Percentiles rank a stretch among this genome's conserved stretches.
Evolutionary conservation across 2,797 vertebrate species (phyloP).

Genomic region (Sarcophilus harrisii): DNA sequence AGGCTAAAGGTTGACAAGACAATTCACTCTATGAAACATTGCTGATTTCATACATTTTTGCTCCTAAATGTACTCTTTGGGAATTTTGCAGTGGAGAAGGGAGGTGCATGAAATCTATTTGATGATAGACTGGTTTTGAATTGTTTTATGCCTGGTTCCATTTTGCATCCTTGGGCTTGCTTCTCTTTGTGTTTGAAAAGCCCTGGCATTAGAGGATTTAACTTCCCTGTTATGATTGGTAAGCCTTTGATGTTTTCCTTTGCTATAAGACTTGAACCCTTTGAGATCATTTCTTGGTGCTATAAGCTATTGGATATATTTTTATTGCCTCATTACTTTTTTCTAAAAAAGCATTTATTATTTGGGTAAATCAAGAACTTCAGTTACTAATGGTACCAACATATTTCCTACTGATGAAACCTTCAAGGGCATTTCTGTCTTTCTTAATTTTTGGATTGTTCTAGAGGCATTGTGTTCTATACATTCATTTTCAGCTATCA

Average conservation of each 20-base stretch:
- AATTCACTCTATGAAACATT: not conserved
- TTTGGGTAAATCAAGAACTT: not conserved
- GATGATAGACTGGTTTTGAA: not conserved
- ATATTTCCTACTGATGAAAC: not conserved
- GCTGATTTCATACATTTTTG: not conserved
- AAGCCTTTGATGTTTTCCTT: not conserved
- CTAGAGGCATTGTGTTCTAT: not conserved
- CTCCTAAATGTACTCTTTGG: not conserved
- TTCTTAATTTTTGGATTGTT: not conserved
- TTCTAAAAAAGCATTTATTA: not conserved
- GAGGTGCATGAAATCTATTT: not conserved
- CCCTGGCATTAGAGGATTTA: not conserved
- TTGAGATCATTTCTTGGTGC: not conserved
- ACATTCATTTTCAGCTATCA: not conserved
- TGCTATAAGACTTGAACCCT: not conserved
- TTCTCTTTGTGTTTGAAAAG: not conserved
- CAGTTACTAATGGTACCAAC: not conserved
- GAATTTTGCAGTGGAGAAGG: not conserved
- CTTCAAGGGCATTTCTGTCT: not conserved
- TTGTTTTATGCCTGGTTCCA: not conserved
- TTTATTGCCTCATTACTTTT: not conserved
- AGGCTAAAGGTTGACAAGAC: not conserved
- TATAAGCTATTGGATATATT: not conserved
- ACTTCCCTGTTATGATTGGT: not conserved
- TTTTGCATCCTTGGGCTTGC: not conserved